These are phyloP conservation scores for Psittacara wagleri DNA, from an alignment of 2,113 vertebrate genomes.

Conservation along the genomic window DNA sequence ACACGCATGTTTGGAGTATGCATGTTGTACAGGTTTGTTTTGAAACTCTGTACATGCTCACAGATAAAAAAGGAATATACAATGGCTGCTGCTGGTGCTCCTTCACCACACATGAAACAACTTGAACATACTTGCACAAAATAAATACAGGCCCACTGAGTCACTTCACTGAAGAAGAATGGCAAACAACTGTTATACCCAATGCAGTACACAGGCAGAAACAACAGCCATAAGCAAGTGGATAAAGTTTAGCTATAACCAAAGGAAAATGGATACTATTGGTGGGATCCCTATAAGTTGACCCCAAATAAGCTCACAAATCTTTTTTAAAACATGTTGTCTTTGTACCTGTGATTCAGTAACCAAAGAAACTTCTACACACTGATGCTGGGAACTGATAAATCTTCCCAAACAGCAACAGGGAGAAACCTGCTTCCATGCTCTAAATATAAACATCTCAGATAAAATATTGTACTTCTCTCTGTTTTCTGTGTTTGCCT, in stretches of 20 bases:
- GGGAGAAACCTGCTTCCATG: not conserved
- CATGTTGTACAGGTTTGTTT: not conserved
- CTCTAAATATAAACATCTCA: not conserved
- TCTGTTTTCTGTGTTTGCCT: not conserved
- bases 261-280: not conserved
- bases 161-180: not conserved
- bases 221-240: not conserved
- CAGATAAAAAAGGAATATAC: not conserved
- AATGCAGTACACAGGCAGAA: not conserved
- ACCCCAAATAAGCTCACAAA: not conserved
- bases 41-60: not conserved
- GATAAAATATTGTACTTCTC: not conserved
- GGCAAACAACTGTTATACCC: not conserved
- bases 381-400: not conserved
- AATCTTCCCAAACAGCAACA: not conserved
- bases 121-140: not conserved
- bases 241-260: not conserved
- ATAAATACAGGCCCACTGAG: not conserved
- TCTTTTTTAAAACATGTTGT: not conserved
- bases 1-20: not conserved
- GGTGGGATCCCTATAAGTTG: not conserved
- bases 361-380: not conserved
- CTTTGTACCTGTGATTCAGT: not conserved
- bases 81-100: not conserved
- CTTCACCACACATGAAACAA: not conserved